Conservation (phyloP, 2,113 vertebrate species). For the Hucho hucho region DNA sequence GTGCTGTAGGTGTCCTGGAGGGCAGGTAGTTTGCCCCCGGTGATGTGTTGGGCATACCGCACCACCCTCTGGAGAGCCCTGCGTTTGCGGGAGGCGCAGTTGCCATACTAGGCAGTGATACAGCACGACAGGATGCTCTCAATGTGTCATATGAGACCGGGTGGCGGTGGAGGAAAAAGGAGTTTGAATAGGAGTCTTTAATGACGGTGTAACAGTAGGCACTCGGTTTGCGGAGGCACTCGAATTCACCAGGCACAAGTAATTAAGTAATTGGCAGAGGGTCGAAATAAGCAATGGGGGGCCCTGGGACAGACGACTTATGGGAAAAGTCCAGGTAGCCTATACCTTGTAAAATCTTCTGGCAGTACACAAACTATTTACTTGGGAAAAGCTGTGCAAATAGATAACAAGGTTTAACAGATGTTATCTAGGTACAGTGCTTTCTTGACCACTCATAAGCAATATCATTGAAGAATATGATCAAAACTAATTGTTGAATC, state of each 20-base stretch:
- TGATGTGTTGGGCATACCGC: no score
- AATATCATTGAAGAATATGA: no score
- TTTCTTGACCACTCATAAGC: no score
- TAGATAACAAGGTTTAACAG: no score
- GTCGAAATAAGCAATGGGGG: constrained; percentile 1
- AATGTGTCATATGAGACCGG: constrained; percentile 48
- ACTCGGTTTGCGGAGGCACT: constrained; percentile 34
- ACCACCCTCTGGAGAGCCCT: no score
- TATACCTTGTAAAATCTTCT: neutral
- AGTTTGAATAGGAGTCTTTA: constrained; percentile 44
- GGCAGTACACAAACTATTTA: neutral
- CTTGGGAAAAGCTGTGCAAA: neutral
- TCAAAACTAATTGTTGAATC: no score
- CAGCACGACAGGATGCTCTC: no score
- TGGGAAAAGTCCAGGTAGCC: neutral
- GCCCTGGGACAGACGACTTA: neutral
- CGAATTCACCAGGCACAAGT: constrained; percentile 25
- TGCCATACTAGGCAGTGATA: no score
- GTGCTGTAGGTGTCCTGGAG: no score
- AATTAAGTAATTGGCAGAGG: constrained; percentile 29
- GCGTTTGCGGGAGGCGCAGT: no score
- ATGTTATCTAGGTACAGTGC: no score
- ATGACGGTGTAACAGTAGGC: constrained; percentile 25
- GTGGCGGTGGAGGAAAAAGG: constrained; percentile 38
- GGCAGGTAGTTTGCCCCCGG: no score